phyloP scores from a whole-genome alignment of 2,888 invertebrate genomes.

The Carpatolechia fugitivella region DNA sequence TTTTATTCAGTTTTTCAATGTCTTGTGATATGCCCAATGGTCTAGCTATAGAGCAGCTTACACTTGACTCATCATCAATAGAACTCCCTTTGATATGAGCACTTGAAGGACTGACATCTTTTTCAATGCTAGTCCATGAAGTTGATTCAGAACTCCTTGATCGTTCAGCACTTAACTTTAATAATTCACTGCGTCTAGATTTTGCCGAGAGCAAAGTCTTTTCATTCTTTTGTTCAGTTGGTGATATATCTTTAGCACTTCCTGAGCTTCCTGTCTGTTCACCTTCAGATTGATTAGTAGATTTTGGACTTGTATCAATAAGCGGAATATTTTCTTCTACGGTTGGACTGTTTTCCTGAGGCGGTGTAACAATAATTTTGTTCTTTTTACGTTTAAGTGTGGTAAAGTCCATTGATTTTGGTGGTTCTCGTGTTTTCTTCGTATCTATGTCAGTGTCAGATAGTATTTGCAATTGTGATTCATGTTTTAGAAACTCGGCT shows the following conservation, averaged over 20 bases:
- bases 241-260: slow-evolving; percentile 62
- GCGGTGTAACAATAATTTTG: slow-evolving; percentile 80
- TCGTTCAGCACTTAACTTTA: slow-evolving; percentile 85
- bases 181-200: slow-evolving; percentile 73
- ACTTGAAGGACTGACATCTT: slow-evolving; percentile 82
- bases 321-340: slow-evolving; percentile 76
- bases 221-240: slow-evolving; percentile 60
- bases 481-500: slow-evolving; percentile 69
- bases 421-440: slow-evolving; percentile 42
- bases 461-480: slow-evolving; percentile 58
- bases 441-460: slow-evolving; percentile 69
- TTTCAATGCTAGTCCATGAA: slow-evolving; percentile 90
- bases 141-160: slow-evolving; percentile 88
- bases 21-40: slow-evolving; percentile 89
- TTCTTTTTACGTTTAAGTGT: slow-evolving; percentile 74
- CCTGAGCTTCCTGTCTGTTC: slow-evolving; percentile 70
- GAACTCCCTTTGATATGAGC: slow-evolving; percentile 83
- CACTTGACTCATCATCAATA: slow-evolving; percentile 85
- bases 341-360: slow-evolving; percentile 80
- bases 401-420: slow-evolving; percentile 51
- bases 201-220: slow-evolving; percentile 67
- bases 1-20: slow-evolving; percentile 82
- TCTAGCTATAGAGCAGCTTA: slow-evolving; percentile 88
- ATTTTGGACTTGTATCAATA: slow-evolving; percentile 66
- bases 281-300: slow-evolving; percentile 62